Evolutionary conservation across 35 echinoderm and acorn worm genomes (phyloP).

Genomic region (Heliocidaris tuberculata): DNA sequence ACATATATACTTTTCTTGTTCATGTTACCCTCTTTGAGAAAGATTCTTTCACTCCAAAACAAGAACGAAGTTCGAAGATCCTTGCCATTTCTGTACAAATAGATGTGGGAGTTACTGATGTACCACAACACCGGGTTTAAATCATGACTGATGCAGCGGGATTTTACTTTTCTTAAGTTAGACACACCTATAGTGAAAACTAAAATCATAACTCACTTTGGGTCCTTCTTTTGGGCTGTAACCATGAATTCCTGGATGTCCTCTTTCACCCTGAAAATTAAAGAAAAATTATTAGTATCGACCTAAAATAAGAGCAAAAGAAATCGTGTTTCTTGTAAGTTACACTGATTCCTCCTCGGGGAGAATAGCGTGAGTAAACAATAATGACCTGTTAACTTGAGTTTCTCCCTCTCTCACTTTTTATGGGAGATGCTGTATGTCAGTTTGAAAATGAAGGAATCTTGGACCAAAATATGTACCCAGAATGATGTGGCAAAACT

Average conservation of each 20-base stretch:
- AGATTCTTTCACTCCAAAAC: too few species aligned
- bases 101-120: too few species aligned
- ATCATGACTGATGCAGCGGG: not conserved
- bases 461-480: not conserved
- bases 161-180: not conserved
- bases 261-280: slow-evolving; percentile 20
- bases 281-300: not conserved
- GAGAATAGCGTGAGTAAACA: too few species aligned
- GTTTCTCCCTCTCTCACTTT: not conserved
- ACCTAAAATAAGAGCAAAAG: not conserved
- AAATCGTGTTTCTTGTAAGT: not conserved
- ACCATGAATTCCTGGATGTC: slow-evolving; percentile 37
- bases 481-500: not conserved
- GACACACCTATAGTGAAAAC: not conserved
- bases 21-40: too few species aligned
- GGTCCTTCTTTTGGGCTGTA: slow-evolving; percentile 45
- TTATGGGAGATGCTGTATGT: not conserved
- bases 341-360: not conserved
- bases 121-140: too few species aligned
- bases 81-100: too few species aligned
- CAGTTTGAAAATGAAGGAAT: not conserved
- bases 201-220: slow-evolving; percentile 3
- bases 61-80: too few species aligned
- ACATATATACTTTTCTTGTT: too few species aligned
- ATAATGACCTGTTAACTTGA: too few species aligned